phyloP scores from a whole-genome alignment of 2,113 vertebrate species.

The Notothenia coriiceps region DNA sequence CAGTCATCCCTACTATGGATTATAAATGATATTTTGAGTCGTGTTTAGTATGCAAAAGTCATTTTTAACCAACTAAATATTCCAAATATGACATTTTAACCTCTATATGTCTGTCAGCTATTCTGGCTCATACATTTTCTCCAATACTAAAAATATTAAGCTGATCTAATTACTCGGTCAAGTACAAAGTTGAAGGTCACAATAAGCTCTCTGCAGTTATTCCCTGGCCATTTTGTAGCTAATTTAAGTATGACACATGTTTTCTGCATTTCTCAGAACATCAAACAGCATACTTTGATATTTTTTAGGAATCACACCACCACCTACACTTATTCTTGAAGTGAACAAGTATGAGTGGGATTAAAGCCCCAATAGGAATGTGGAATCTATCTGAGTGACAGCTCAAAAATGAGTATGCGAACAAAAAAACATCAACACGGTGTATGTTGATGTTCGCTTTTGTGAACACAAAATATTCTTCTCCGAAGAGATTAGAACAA shows the following conservation, averaged over 20 bases:
- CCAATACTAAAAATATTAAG: slow-evolving; percentile 16
- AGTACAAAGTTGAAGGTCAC: slow-evolving; percentile 8
- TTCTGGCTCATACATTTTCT: neutral
- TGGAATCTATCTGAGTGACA: slow-evolving; percentile 21
- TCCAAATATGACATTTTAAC: neutral
- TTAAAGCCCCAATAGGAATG: slow-evolving; percentile 44
- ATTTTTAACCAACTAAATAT: slow-evolving; percentile 18
- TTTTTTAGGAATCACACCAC: slow-evolving; percentile 50
- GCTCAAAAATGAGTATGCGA: slow-evolving; percentile 1
- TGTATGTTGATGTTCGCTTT: neutral
- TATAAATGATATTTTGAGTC: slow-evolving; percentile 7
- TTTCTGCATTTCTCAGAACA: slow-evolving; percentile 28
- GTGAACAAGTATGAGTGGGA: slow-evolving; percentile 53
- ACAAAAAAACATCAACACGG: neutral
- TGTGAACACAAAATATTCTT: neutral
- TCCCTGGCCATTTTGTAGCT: slow-evolving; percentile 13
- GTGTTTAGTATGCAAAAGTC: slow-evolving; percentile 12
- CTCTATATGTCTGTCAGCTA: neutral
- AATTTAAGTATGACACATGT: slow-evolving; percentile 35
- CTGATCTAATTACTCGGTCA: neutral
- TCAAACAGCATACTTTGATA: slow-evolving; percentile 46
- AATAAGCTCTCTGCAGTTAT: slow-evolving; percentile 7
- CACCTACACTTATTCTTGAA: slow-evolving; percentile 51
- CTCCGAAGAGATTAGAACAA: neutral
- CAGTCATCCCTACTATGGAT: slow-evolving; percentile 7